Evolutionary conservation across 2,888 invertebrate genomes (phyloP).

Genomic region (Pseudococcus longispinus): DNA sequence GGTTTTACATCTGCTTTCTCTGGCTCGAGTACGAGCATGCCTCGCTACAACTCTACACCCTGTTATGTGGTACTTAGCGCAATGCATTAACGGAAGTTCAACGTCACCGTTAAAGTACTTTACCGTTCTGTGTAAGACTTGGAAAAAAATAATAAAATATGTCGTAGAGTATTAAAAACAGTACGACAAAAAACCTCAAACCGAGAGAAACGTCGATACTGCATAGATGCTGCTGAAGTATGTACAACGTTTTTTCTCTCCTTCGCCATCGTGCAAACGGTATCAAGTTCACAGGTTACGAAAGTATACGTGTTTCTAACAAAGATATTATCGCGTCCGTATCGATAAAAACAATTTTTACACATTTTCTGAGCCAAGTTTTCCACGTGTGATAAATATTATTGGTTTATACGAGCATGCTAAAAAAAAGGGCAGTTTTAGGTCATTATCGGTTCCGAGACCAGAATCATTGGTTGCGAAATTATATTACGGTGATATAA

Average conservation of each 20-base stretch:
- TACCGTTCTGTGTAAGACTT: constrained; percentile 8
- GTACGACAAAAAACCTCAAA: neutral
- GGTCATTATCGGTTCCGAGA: neutral
- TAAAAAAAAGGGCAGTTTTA: neutral
- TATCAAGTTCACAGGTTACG: neutral
- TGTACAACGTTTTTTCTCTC: neutral
- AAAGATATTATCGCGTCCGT: neutral
- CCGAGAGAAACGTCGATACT: neutral
- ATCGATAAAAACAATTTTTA: neutral
- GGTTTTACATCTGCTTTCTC: constrained; percentile 29
- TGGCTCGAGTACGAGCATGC: neutral
- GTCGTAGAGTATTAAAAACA: neutral
- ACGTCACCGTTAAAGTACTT: constrained; percentile 35
- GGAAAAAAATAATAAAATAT: neutral
- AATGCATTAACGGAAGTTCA: constrained; percentile 15
- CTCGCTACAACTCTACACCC: neutral
- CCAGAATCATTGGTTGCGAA: neutral
- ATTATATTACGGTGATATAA: neutral
- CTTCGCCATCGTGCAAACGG: neutral
- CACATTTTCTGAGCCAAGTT: neutral
- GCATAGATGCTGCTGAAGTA: neutral
- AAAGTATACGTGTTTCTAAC: neutral
- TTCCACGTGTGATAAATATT: neutral
- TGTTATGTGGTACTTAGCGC: neutral
- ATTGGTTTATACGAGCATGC: neutral